Base-by-base conservation (phyloP, 1,140 invertebrate genomes). In the Mercenaria mercenaria region DNA sequence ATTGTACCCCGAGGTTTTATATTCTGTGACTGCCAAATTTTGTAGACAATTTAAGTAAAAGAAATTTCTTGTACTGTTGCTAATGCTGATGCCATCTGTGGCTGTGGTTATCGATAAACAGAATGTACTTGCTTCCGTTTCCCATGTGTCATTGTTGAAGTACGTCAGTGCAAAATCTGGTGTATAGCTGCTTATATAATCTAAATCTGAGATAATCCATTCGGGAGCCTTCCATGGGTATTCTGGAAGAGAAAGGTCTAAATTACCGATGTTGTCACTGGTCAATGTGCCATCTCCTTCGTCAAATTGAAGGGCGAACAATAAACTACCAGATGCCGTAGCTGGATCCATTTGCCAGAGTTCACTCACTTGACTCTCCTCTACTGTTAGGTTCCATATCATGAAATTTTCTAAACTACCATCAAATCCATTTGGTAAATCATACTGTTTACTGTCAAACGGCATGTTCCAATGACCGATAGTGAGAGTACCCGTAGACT, bases 401-500 rank as follows among this genome's bases (percentile, higher is more conserved):
- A 91, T 80, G 41, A 93, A 82, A 72, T 93, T 92, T 37, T 93
- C 93, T 23, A 93, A 64, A 34, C 89, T 77, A 13, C 92, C 93
- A 61, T 56, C 43, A 50, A 93, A 92, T 23, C 74, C 59, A 39
- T 47, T 72, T 11, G 87, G 72, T 29, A 74, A 41, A 8, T 74
- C 67, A 61, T 91, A 88, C 23, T 84, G 61, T 29, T 61, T 50
- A 8, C 90, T 88, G 59, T 92, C 79, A 23, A 74, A 76, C 15
- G 92, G 88, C 13, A 87, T 85, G 52, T 91, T 90, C 92, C 92
- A 93, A 61, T 92, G 91, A 26, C 92, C 92, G 59, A 93, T 32
- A 32, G 92, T 80, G 26, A 93, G 50, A 2, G 87, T 76, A 69
- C 92, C 92, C 18, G 79, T 79, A 29, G 52, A 47, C 34, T 72